Conservation (phyloP, 1,140 invertebrate species). For the Coenobita brevimanus region DNA sequence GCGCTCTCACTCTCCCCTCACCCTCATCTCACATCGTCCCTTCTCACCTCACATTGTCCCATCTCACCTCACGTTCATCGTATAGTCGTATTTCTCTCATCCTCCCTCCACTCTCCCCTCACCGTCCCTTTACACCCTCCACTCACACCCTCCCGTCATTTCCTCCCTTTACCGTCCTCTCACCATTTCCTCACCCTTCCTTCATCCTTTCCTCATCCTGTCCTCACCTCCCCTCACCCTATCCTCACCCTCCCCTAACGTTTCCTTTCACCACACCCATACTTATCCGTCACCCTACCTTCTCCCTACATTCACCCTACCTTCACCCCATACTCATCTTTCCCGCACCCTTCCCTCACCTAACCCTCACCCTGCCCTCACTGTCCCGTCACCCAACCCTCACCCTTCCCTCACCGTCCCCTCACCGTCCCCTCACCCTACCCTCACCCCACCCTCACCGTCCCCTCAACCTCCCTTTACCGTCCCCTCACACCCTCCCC, state of each 20-base stretch:
- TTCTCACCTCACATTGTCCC: too few relatives aligned
- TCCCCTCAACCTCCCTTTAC: neutral
- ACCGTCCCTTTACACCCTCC: neutral
- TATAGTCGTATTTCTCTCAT: neutral
- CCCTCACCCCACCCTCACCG: neutral
- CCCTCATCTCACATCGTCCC: neutral
- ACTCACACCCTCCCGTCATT: neutral
- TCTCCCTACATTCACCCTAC: too few relatives aligned
- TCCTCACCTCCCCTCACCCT: neutral
- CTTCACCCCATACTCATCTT: too few relatives aligned
- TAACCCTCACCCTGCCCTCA: too few relatives aligned
- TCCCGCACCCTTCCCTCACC: neutral
- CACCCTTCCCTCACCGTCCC: neutral
- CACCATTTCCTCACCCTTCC: neutral
- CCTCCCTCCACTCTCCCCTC: neutral
- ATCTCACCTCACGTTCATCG: too few relatives aligned
- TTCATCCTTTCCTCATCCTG: neutral
- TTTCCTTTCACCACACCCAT: too few relatives aligned
- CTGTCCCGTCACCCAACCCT: neutral
- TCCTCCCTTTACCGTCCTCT: neutral
- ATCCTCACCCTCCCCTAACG: slow-evolving; percentile 25
- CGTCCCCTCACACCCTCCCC: slow-evolving; percentile 15
- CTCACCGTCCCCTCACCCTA: neutral
- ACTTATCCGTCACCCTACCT: too few relatives aligned
- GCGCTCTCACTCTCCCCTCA: neutral